Base-by-base conservation (phyloP, 2,888 invertebrate species). In the Drosophila fungiperda region DNA sequence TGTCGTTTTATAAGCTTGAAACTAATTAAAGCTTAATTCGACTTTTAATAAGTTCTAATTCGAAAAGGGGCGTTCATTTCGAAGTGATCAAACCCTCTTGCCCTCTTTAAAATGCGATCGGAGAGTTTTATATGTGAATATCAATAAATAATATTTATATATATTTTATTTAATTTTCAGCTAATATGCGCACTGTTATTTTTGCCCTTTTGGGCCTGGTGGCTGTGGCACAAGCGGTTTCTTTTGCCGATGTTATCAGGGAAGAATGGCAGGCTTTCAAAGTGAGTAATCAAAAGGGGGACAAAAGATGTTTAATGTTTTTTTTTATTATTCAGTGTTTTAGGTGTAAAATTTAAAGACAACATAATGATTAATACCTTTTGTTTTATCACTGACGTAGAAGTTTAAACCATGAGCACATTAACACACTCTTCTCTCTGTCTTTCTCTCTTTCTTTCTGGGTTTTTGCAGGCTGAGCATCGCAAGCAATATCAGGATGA, bases 221-320 rank as follows among this genome's bases (percentile, higher is more conserved):
- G 81, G 95, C 95, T 73, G 94, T 94, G 4, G 94, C 94, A 38
- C 94, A 95, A 60, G 96, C 96, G 7, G 94, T 97, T 55, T 95
- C 96, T 67, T 95, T 96, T 89, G 94, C 95, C 79, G 96, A 97
- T 87, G 94, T 97, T 73, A 94, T 97, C 59, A 94, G 94, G 77
- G 96, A 96, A 91, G 97, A 97, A 93, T 97, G 96, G 96, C 93
- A 93, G n/a, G 94, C 95, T 0, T 97, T 95, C 91, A 97, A 96
- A 95, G 97, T 97, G 94, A 92, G 90, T 85, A 68, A 72, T 32
- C 15, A 8, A 38, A 26, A 29, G 1, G 29, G 17, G 26, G 33
- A 4, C 23, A 36, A 33, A 57, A 60, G 45, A 45, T 77, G 70
- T 64, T 63, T 52, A 29, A 29, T 15, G 15, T 57, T 54, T 70